Evolutionary conservation across 2,888 invertebrate genomes (phyloP).

Genomic region (Subacronicta megacephala): DNA sequence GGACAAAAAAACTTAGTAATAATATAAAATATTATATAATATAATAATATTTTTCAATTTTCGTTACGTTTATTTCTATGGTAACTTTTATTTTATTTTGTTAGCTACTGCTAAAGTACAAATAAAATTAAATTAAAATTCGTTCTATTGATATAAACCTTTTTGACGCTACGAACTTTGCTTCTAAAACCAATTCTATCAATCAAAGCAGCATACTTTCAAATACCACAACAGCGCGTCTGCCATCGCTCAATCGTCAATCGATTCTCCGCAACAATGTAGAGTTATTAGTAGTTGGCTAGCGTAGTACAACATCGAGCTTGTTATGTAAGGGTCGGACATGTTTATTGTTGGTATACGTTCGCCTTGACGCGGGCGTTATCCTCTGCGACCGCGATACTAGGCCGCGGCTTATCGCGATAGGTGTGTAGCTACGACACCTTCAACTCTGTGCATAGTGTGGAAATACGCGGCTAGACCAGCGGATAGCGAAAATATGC

Average conservation of each 20-base stretch:
- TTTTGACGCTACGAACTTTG: too few species aligned
- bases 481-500: constrained; percentile 4
- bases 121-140: too few species aligned
- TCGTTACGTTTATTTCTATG: too few species aligned
- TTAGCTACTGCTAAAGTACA: too few species aligned
- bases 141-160: too few species aligned
- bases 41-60: too few species aligned
- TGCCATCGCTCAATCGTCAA: constrained; percentile 27
- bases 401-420: constrained; percentile 70
- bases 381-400: constrained; percentile 77
- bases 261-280: constrained; percentile 39
- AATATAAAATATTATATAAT: too few species aligned
- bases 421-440: constrained; percentile 40
- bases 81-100: too few species aligned
- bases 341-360: constrained; percentile 69
- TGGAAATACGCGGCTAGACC: constrained; percentile 13
- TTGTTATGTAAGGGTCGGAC: constrained; percentile 74
- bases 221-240: constrained; percentile 13
- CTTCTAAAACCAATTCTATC: too few species aligned
- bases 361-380: constrained; percentile 84
- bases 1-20: too few species aligned
- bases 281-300: constrained; percentile 57
- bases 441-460: constrained; percentile 12
- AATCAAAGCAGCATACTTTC: background rate
- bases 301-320: constrained; percentile 65